Base-by-base conservation (phyloP, 2,113 vertebrate genomes). In the Cranoglanis bouderius region DNA sequence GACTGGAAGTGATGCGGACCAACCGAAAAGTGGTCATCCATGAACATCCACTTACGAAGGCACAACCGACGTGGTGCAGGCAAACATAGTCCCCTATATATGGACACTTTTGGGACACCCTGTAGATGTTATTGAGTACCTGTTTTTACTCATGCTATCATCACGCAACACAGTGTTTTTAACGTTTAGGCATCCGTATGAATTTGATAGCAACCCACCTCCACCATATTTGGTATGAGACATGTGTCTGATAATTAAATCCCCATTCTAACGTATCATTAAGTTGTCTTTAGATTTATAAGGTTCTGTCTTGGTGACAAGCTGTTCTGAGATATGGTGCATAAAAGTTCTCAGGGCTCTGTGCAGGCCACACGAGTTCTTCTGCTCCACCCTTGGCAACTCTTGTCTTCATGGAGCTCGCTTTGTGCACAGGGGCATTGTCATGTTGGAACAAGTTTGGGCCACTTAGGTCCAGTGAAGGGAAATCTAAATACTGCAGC, bases 131-230 rank as follows among this genome's bases (percentile, higher is more conserved):
- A 10, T 59, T 40, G 19, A 35, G 46, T 16, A 29, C 32, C n/a
- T 35, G 43, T 63, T 82, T 70, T 14, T 75, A 32, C 70, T 46
- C 49, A 77, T 75, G 24, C 9, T 13, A 55, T 80, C 24, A 80
- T 89, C 6, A 80, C 21, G 78, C 61, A 32, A 67, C 43, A n/a
- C 63, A 59, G 49, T 65, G 29, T 65, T 74, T 38, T n/a, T n/a
- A n/a, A 19, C 38, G 32, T 18, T 74, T 40, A 21, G 59, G 70
- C 13, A 53, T 63, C 19, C 82, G 24, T 85, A 43, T 81, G 49
- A 21, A 88, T 70, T 72, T 51, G 59, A 87, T 85, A 65, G 43
- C 59, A 87, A 87, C 57, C 72, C 61, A 57, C 51, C 77, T 57
- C 32, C 61, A 72, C 57, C 51, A 21, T 63, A 21, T 53, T 65